A percentile compares a stretch with the other conserved stretches of the same genome.
These are phyloP conservation scores for Hirtodrosophila histrioides DNA, from an alignment of 2,888 invertebrate species.

Conservation along the genomic window DNA sequence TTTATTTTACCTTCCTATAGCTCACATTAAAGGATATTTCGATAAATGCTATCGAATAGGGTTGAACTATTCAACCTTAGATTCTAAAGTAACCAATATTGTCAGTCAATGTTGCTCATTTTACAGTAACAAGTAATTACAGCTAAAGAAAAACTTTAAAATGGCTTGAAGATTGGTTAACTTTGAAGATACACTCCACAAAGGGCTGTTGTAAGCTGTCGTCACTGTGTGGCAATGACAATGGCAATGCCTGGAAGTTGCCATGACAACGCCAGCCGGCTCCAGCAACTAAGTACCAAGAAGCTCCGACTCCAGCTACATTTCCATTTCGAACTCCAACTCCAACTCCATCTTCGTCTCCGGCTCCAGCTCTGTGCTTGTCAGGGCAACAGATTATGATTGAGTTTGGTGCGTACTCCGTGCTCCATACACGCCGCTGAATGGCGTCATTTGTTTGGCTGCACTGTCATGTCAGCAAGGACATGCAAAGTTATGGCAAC, in stretches of 20 bases:
- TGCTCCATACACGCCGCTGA: conserved; percentile 13
- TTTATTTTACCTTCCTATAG: too few relatives aligned
- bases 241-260: conserved; percentile 54
- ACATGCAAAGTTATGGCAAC: conserved; percentile 76
- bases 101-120: neutral
- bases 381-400: conserved; percentile 78
- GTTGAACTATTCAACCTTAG: too few relatives aligned
- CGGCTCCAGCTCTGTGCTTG: conserved; percentile 20
- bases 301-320: conserved; percentile 1
- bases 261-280: conserved; percentile 43
- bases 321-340: conserved; percentile 2
- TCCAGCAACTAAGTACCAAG: conserved; percentile 4
- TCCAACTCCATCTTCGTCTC: conserved; percentile 16
- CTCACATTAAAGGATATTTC: too few relatives aligned
- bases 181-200: too few relatives aligned
- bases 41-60: too few relatives aligned
- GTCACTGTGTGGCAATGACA: conserved; percentile 7
- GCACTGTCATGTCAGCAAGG: conserved; percentile 55
- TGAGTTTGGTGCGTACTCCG: conserved; percentile 62
- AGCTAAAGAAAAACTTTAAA: too few relatives aligned
- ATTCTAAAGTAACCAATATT: too few relatives aligned
- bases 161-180: too few relatives aligned
- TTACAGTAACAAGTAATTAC: too few relatives aligned
- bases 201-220: too few relatives aligned
- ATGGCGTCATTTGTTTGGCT: conserved; percentile 69